Conservation (phyloP, 2,797 vertebrate species). For the Myotis pilosus region DNA sequence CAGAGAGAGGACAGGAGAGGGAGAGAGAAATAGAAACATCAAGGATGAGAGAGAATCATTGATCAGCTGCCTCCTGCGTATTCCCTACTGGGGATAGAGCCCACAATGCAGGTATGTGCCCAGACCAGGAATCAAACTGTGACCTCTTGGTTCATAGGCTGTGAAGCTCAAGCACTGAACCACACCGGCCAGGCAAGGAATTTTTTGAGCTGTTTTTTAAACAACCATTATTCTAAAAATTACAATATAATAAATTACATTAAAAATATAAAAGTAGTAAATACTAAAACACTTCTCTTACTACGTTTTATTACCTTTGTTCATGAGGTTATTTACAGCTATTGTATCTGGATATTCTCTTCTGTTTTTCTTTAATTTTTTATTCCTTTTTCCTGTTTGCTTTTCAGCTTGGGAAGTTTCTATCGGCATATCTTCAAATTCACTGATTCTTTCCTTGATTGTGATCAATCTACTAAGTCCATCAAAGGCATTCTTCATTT, state of each 20-base stretch:
- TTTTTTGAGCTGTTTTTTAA: conserved; percentile 11
- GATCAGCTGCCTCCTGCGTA: no score
- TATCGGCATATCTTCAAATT: not conserved
- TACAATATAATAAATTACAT: not conserved
- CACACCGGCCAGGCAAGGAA: not conserved
- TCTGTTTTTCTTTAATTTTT: not conserved
- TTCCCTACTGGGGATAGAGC: no score
- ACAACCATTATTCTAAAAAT: conserved; percentile 6
- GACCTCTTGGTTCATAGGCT: no score
- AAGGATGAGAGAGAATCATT: no score
- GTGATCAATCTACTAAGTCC: not conserved
- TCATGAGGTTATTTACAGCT: conserved; percentile 11
- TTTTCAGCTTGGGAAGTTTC: conserved; percentile 37
- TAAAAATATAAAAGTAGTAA: conserved; percentile 21
- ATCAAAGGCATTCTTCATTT: conserved; percentile 44
- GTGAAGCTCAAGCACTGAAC: no score
- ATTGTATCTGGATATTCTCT: not conserved
- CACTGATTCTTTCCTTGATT: not conserved
- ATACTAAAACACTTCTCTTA: conserved; percentile 31
- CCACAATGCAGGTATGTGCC: no score
- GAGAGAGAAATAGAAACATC: no score
- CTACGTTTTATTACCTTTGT: not conserved
- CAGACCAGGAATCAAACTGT: no score
- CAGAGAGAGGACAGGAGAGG: no score
- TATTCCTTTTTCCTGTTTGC: not conserved